phyloP scores from a whole-genome alignment of 2,113 vertebrate species.

The Phylloscopus trochiloides region DNA sequence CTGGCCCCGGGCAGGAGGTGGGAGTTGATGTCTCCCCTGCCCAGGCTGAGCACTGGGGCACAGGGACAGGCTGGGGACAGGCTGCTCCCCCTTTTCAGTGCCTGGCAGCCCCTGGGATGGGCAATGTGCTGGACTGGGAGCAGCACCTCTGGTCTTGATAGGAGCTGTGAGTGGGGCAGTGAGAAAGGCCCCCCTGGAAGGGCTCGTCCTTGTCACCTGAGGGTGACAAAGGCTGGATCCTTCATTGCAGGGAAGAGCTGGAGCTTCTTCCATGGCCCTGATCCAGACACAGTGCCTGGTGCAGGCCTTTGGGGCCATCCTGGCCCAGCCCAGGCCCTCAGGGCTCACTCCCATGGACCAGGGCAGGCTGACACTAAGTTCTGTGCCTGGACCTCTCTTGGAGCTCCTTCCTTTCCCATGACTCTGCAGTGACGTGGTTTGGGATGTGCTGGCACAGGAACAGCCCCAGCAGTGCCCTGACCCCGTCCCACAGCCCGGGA shows the following conservation, averaged over 20 bases:
- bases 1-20: too few species aligned
- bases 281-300: not conserved
- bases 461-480: not conserved
- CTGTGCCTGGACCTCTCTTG: not conserved
- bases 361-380: accelerated
- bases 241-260: not conserved
- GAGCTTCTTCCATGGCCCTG: not conserved
- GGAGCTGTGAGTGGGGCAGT: not conserved
- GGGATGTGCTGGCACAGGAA: not conserved
- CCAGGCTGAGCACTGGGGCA: too few species aligned
- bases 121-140: not conserved
- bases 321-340: not conserved
- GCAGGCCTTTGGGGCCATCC: not conserved
- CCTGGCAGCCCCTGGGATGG: not conserved
- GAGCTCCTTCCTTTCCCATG: not conserved
- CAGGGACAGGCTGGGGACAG: too few species aligned
- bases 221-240: not conserved
- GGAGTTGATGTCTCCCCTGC: too few species aligned
- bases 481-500: accelerated
- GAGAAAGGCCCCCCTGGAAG: not conserved
- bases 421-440: not conserved
- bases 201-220: not conserved
- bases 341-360: not conserved
- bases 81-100: not conserved
- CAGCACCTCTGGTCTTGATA: not conserved